Evolutionary conservation across 2,888 invertebrate species (phyloP).

Genomic region (Thalpophila matura): DNA sequence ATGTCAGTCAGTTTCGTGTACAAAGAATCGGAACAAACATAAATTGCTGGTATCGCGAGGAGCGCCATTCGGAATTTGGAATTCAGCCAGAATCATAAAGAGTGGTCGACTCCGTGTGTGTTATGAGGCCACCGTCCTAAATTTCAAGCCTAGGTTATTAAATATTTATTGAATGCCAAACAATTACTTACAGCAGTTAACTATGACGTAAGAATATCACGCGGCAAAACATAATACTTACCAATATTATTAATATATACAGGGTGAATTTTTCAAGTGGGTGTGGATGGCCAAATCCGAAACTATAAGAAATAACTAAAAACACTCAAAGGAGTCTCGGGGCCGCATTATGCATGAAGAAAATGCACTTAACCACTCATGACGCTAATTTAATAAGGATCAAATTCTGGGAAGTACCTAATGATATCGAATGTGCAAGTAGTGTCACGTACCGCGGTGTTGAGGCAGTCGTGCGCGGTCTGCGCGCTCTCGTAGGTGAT

Average conservation of each 20-base stretch:
- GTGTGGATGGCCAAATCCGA: too few species aligned
- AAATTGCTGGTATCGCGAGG: constrained; percentile 75
- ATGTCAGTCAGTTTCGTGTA: constrained; percentile 60
- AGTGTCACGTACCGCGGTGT: constrained; percentile 73
- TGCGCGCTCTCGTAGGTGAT: constrained; percentile 96
- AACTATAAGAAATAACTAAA: too few species aligned
- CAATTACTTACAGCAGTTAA: constrained; percentile 63
- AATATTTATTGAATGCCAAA: constrained; percentile 73
- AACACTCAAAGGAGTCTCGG: too few species aligned
- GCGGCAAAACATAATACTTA: constrained; percentile 11
- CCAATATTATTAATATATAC: background rate
- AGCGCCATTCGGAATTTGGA: constrained; percentile 78
- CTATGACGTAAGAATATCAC: constrained; percentile 30
- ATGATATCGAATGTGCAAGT: too few species aligned
- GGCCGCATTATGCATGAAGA: too few species aligned
- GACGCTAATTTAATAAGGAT: too few species aligned
- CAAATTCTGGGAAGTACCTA: too few species aligned
- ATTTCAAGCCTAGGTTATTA: constrained; percentile 77
- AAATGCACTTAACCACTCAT: too few species aligned
- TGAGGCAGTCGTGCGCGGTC: constrained; percentile 94
- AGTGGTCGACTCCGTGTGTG: constrained; percentile 73
- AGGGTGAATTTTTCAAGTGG: too few species aligned
- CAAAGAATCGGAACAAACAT: constrained; percentile 74
- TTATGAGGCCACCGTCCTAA: constrained; percentile 82
- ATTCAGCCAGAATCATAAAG: constrained; percentile 82